phyloP scores from a whole-genome alignment of 2,888 invertebrate species.

The Agonum fuliginosum region DNA sequence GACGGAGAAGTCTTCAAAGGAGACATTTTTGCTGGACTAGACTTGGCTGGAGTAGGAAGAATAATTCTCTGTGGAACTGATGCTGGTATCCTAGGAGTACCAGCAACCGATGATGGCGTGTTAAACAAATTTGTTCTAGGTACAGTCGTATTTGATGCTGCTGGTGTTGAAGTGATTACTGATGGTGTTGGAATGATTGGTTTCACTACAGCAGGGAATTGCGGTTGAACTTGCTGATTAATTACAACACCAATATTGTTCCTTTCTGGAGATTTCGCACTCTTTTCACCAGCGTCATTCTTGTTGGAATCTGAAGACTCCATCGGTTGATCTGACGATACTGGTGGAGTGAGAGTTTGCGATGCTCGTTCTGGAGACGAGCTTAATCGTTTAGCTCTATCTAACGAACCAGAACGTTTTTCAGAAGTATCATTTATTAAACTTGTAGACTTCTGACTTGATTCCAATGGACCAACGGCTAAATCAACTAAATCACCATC shows the following conservation, averaged over 20 bases:
- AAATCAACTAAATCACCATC: slow-evolving; percentile 60
- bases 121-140: slow-evolving; percentile 70
- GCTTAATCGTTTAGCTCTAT: slow-evolving; percentile 71
- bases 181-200: slow-evolving; percentile 69
- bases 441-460: slow-evolving; percentile 74
- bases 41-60: slow-evolving; percentile 74
- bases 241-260: slow-evolving; percentile 64
- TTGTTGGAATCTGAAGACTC: slow-evolving; percentile 66
- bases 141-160: slow-evolving; percentile 66
- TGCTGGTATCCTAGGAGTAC: slow-evolving; percentile 67
- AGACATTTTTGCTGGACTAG: slow-evolving; percentile 71
- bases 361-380: slow-evolving; percentile 53
- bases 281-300: slow-evolving; percentile 59
- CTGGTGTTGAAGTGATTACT: slow-evolving; percentile 69
- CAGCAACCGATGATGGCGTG: slow-evolving; percentile 65
- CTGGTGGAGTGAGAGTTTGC: slow-evolving; percentile 33
- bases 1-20: slow-evolving; percentile 75
- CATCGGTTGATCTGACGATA: slow-evolving; percentile 65
- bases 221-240: slow-evolving; percentile 66
- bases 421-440: slow-evolving; percentile 74
- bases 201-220: slow-evolving; percentile 67
- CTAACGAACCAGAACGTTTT: slow-evolving; percentile 76
- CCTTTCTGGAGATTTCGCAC: slow-evolving; percentile 64
- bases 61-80: slow-evolving; percentile 73
- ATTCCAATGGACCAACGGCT: slow-evolving; percentile 69